phyloP scores from a whole-genome alignment of 35 echinoderm and acorn worm genomes.

The Chiridota heheva region DNA sequence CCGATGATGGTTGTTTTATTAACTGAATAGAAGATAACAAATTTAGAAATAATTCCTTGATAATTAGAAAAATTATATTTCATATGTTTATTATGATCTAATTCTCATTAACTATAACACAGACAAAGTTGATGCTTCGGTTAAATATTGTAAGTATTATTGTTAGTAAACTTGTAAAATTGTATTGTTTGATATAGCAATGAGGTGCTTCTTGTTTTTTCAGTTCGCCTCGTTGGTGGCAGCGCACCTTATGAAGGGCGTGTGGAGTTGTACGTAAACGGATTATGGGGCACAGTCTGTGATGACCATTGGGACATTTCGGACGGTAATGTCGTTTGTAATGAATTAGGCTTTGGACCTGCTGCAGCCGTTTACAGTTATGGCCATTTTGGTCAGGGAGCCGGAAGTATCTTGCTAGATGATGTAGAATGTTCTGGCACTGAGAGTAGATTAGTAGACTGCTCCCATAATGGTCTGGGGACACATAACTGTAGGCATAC shows the following conservation, averaged over 20 bases:
- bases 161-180: no score
- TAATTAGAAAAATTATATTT: no score
- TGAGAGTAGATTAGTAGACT: constrained; percentile 11
- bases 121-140: no score
- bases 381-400: constrained; percentile 44
- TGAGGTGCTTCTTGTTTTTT: no score
- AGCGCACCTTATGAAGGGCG: constrained; percentile 27
- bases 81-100: no score
- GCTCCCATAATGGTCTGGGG: constrained; percentile 3
- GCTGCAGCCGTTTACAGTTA: constrained; percentile 5
- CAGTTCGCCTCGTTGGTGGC: constrained; percentile 52
- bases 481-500: constrained; percentile 37
- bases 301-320: constrained; percentile 28
- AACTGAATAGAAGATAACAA: no score
- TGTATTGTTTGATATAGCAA: no score
- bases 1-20: no score
- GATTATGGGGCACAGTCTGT: constrained; percentile 54
- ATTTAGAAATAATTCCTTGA: no score
- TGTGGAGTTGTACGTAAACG: constrained; percentile 34
- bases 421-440: constrained; percentile 30
- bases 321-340: constrained; percentile 44
- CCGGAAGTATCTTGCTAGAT: constrained; percentile 40
- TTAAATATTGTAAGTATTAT: no score
- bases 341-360: constrained; percentile 33
- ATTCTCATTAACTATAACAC: no score